phyloP scores from a whole-genome alignment of 2,888 invertebrate species.

The Euproctis similis region DNA sequence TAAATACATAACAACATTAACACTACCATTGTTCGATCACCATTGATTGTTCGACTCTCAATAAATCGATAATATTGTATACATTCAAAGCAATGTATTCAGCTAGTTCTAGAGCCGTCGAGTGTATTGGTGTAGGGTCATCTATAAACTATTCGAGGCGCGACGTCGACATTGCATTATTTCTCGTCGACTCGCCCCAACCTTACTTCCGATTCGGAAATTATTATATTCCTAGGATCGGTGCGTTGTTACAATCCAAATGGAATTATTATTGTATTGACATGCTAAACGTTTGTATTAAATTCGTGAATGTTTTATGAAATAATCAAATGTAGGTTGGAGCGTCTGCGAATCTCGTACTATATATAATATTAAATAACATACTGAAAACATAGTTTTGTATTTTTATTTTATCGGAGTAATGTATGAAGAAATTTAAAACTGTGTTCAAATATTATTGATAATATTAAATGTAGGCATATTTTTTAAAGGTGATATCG shows the following conservation, averaged over 20 bases:
- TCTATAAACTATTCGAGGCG: conserved; percentile 68
- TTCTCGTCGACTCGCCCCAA: conserved; percentile 64
- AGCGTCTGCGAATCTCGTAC: conserved; percentile 29
- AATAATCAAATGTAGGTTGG: conserved; percentile 45
- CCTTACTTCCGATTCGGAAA: conserved; percentile 76
- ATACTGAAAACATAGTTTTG: no score
- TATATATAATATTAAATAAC: no score
- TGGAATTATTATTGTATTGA: conserved; percentile 49
- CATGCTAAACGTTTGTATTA: conserved; percentile 50
- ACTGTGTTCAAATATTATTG: no score
- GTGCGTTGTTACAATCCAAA: conserved; percentile 51
- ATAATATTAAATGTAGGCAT: no score
- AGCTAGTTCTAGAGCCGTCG: conserved; percentile 11
- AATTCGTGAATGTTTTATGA: conserved; percentile 50
- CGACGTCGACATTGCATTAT: conserved; percentile 68
- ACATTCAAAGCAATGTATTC: conserved; percentile 27
- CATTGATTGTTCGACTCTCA: conserved; percentile 45
- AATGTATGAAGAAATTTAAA: no score
- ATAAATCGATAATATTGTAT: conserved; percentile 41
- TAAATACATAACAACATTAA: conserved; percentile 35
- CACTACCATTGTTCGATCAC: conserved; percentile 45
- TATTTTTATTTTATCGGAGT: no score
- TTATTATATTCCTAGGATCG: conserved; percentile 64
- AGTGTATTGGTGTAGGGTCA: conserved; percentile 35
- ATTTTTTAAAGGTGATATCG: no score